phyloP scores from a whole-genome alignment of 2,888 invertebrate genomes.

The Ornithoptera priamus region DNA sequence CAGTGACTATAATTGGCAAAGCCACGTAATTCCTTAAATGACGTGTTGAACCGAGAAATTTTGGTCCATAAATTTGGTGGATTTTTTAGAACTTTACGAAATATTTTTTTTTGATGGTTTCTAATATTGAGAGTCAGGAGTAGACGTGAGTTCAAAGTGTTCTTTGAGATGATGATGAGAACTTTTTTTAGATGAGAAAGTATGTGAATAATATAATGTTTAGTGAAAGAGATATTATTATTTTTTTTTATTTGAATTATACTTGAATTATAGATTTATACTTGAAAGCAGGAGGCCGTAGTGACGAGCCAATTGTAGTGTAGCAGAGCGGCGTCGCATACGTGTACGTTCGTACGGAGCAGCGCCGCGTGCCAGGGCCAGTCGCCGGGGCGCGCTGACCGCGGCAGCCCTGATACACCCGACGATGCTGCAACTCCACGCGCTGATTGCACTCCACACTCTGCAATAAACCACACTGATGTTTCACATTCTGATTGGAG shows the following conservation, averaged over 20 bases:
- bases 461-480: conserved; percentile 47
- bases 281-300: conserved; percentile 92
- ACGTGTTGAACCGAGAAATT: too few relatives aligned
- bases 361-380: conserved; percentile 96
- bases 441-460: conserved; percentile 85
- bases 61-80: too few relatives aligned
- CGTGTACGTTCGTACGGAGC: conserved; percentile 90
- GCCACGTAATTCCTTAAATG: too few relatives aligned
- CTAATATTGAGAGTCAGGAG: too few relatives aligned
- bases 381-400: conserved; percentile 89
- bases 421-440: conserved; percentile 67
- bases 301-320: conserved; percentile 92
- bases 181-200: too few relatives aligned
- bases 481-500: not conserved
- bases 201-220: too few relatives aligned
- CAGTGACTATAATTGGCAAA: too few relatives aligned
- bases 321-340: conserved; percentile 92
- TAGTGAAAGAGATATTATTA: too few relatives aligned
- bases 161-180: too few relatives aligned
- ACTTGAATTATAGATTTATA: conserved; percentile 33
- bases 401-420: conserved; percentile 81
- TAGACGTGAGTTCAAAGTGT: too few relatives aligned
- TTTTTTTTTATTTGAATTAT: not conserved
- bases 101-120: too few relatives aligned
- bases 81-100: too few relatives aligned